phyloP scores from a whole-genome alignment of 2,113 vertebrate genomes.

The Patagioenas fasciata region DNA sequence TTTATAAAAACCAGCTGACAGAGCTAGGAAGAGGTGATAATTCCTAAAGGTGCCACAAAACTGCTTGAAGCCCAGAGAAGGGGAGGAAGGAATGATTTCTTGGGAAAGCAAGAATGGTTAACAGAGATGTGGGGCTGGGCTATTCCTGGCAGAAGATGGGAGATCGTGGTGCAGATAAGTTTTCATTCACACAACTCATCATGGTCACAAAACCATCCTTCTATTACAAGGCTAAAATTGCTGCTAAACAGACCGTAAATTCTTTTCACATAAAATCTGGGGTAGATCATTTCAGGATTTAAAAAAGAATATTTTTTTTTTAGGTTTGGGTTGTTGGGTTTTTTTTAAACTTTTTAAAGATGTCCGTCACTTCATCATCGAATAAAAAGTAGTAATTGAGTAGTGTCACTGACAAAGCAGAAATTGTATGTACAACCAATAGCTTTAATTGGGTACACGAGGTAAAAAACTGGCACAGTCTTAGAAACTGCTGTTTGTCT shows the following conservation, averaged over 20 bases:
- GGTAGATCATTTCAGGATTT: not conserved
- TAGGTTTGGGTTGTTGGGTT: not conserved
- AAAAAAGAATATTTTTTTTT: not conserved
- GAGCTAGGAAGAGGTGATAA: not conserved
- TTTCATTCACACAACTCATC: not conserved
- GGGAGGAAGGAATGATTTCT: not conserved
- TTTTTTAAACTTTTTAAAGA: not conserved
- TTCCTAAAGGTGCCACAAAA: not conserved
- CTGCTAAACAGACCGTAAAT: not conserved
- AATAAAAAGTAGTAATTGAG: not conserved
- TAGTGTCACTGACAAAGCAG: not conserved
- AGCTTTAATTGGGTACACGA: conserved; percentile 46
- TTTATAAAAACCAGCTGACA: not conserved
- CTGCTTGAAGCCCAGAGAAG: not conserved
- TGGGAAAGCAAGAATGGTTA: not conserved
- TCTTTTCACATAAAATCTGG: not conserved
- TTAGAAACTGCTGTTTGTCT: conserved; percentile 45
- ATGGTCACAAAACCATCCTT: not conserved
- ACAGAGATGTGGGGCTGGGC: not conserved
- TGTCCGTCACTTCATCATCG: not conserved
- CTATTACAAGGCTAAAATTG: not conserved
- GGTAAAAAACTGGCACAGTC: conserved; percentile 27
- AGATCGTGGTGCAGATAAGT: not conserved
- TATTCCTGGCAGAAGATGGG: not conserved
- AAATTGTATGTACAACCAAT: not conserved